A percentile compares a stretch with the other conserved stretches of the same genome.
Evolutionary conservation across 2,888 invertebrate species (phyloP).

Genomic region (Agrypnus murinus): DNA sequence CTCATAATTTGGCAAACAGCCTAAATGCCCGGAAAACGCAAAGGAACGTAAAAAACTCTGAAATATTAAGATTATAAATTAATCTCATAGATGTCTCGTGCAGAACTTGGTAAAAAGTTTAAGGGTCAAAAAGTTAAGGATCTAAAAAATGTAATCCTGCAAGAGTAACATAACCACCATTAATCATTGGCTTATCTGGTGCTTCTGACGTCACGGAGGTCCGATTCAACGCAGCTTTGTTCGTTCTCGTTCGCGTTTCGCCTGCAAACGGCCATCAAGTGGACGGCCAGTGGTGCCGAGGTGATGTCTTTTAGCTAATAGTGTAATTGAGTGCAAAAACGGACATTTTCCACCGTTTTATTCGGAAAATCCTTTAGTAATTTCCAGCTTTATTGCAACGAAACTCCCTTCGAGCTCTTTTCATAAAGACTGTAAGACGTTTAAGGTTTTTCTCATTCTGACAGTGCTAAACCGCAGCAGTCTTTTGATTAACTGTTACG

Average conservation of each 20-base stretch:
- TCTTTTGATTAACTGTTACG: too few relatives aligned
- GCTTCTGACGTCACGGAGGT: conserved; percentile 63
- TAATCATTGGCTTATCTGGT: conserved; percentile 66
- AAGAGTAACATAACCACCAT: conserved; percentile 65
- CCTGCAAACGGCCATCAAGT: conserved; percentile 54
- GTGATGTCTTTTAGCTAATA: conserved; percentile 53
- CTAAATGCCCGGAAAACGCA: conserved; percentile 28
- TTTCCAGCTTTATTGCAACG: conserved; percentile 39
- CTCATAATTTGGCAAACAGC: conserved; percentile 23
- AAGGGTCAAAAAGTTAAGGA: conserved; percentile 59
- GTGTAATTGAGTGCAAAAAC: conserved; percentile 54
- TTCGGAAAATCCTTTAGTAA: conserved; percentile 54
- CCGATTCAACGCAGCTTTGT: conserved; percentile 58
- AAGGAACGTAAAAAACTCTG: conserved; percentile 26
- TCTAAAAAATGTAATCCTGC: conserved; percentile 64
- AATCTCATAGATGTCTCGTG: conserved; percentile 53
- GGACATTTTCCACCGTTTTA: conserved; percentile 55
- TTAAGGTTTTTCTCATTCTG: conserved; percentile 10
- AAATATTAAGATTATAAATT: conserved; percentile 52
- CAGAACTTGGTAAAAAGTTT: conserved; percentile 54
- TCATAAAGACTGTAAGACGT: conserved; percentile 35
- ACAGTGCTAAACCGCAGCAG: background rate
- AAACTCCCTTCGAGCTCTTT: conserved; percentile 40
- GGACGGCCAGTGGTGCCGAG: conserved; percentile 53
- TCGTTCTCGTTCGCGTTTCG: conserved; percentile 53